Evolutionary conservation across 1,140 invertebrate genomes (phyloP), one percentile per base, ranked within the genome.

Genomic region (Centruroides sculpturatus): DNA sequence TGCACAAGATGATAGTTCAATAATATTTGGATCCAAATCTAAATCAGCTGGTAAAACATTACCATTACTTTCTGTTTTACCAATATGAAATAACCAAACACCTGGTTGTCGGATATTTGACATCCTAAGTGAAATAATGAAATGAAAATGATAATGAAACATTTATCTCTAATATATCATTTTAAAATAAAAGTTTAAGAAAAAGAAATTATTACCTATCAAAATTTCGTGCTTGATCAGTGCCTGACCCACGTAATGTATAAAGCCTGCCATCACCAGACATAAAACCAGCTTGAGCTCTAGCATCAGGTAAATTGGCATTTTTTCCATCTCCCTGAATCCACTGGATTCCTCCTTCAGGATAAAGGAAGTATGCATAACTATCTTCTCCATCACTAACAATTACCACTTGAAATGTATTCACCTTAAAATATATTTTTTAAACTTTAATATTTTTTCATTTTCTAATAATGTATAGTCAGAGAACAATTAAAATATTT

Each of bases 241-340:
- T 89, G 47, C 91, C 92, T 23, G 92, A 95, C 41, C 86, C 86
- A 60, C 83, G 83, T 1, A 97, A 73, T 5, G 79, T 78, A 67
- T 81, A 82, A 35, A 82, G 75, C 65, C 82, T 79, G 50, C 86
- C 85, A 71, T 92, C 86, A 50, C 83, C 83, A 13, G 85, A 81
- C 61, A 93, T 83, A 66, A 97, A 86, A n/a, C 89, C 92, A 57
- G 85, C 90, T 75, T 96, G 92, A 12, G 89, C 92, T 64, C 87
- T 84, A 0, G 90, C 88, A 71, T 96, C 90, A 3, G 85, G 85
- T 5, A 86, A 66, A 35, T 83, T 83, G 4, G 76, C 72, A 35
- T 71, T 72, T 64, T 82, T 80, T 60, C 79, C 80, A 10, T 73
- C 70, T 52, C 84, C 86, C 72, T 89, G 84, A 51, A 93, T 83